Conservation (phyloP, 2,888 invertebrate species). For the Acrobasis consociella region DNA sequence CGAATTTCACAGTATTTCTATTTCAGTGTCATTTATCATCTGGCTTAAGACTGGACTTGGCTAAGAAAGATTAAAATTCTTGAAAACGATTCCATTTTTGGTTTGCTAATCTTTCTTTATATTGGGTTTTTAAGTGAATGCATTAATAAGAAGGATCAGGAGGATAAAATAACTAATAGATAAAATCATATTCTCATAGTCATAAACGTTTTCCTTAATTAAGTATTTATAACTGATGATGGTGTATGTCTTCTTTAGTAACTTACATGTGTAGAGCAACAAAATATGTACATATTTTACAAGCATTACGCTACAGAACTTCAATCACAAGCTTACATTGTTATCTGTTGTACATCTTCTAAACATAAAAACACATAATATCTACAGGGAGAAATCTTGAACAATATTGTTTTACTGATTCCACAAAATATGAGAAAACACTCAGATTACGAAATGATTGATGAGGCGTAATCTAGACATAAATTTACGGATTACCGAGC, state of each 20-base stretch:
- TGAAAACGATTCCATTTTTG: background rate
- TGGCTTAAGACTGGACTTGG: no score
- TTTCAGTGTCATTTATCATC: background rate
- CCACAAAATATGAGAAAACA: slow-evolving; percentile 36
- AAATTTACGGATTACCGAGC: slow-evolving; percentile 32
- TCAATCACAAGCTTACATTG: no score
- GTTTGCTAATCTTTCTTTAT: background rate
- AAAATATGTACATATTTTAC: no score
- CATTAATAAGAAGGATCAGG: background rate
- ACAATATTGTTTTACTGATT: slow-evolving; percentile 7
- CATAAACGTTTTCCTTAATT: no score
- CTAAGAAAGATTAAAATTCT: background rate
- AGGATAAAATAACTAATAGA: no score
- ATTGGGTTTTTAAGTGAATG: background rate
- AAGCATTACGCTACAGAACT: no score
- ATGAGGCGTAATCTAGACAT: slow-evolving; percentile 44
- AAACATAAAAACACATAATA: background rate
- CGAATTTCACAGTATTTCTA: background rate
- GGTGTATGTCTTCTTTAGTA: no score
- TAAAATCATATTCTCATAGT: no score
- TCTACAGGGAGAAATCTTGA: background rate
- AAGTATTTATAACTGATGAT: no score
- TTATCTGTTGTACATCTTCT: no score
- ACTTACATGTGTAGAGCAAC: no score
- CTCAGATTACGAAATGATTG: slow-evolving; percentile 47